Evolutionary conservation across 2,888 invertebrate genomes (phyloP).

Genomic region (Limnephilus rhombicus): DNA sequence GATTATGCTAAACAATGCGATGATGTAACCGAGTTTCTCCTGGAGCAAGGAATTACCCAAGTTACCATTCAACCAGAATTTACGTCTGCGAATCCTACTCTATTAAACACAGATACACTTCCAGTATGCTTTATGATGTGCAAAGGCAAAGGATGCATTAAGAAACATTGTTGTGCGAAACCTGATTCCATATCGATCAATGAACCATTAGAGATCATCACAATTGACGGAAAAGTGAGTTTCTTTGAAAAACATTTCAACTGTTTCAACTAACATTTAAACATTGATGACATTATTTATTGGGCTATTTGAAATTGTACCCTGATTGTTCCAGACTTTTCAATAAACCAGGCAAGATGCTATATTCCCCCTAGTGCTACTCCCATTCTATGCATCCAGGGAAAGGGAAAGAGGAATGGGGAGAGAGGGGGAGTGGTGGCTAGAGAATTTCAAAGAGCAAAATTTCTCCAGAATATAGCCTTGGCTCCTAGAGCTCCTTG

Average conservation of each 20-base stretch:
- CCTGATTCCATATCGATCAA: neutral
- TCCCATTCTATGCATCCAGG: too few species aligned
- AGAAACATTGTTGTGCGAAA: constrained; percentile 59
- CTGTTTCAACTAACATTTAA: neutral
- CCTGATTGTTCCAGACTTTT: too few species aligned
- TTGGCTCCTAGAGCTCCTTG: too few species aligned
- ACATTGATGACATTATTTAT: too few species aligned
- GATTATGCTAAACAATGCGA: constrained; percentile 70
- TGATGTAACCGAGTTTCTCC: constrained; percentile 85
- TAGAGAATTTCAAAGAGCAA: too few species aligned
- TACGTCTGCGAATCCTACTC: constrained; percentile 34
- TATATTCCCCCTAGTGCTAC: too few species aligned
- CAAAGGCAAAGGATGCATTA: constrained; percentile 59
- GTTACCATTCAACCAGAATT: constrained; percentile 95
- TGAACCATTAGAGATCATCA: constrained; percentile 19
- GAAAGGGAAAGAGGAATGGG: too few species aligned
- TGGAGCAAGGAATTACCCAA: constrained; percentile 88
- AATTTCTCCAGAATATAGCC: too few species aligned
- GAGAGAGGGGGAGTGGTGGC: too few species aligned
- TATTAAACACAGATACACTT: constrained; percentile 4
- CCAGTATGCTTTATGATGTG: constrained; percentile 62
- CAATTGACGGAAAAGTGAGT: constrained; percentile 3
- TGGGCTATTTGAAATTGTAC: too few species aligned
- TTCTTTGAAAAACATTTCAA: neutral
- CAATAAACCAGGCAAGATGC: too few species aligned